Percentiles rank a stretch among this genome's conserved stretches.
These are phyloP conservation scores for Gulo gulo DNA, from an alignment of 2,113 vertebrate species.

Conservation along the genomic window DNA sequence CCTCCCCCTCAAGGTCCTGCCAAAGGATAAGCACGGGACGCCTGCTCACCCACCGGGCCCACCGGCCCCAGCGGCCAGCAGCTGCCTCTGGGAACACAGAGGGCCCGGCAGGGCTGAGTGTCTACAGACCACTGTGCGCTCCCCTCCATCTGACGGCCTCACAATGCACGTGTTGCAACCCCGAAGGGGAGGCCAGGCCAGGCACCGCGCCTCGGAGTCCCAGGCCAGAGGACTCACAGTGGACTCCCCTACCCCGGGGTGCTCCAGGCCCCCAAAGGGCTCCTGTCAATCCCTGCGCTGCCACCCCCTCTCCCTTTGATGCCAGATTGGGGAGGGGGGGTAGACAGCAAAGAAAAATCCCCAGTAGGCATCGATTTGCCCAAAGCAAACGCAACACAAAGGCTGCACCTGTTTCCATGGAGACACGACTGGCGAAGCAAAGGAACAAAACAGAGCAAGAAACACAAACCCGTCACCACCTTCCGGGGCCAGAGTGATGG, in stretches of 20 bases:
- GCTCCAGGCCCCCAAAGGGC: not conserved
- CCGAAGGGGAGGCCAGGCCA: not conserved
- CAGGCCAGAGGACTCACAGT: not conserved
- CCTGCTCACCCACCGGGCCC: not conserved
- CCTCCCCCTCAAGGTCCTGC: not conserved
- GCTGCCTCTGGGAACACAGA: not conserved
- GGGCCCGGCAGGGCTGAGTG: not conserved
- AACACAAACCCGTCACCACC: constrained; percentile 72
- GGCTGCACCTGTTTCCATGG: constrained; percentile 82
- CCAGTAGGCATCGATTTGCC: constrained; percentile 72
- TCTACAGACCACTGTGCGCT: not conserved
- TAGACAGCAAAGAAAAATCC: constrained; percentile 41
- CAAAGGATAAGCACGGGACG: not conserved
- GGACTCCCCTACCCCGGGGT: not conserved
- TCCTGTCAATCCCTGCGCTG: not conserved
- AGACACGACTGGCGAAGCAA: constrained; percentile 78
- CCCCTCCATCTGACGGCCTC: not conserved
- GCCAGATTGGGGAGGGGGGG: not conserved
- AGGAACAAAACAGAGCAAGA: constrained; percentile 70
- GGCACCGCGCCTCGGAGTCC: fast-evolving
- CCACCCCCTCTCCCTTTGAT: constrained; percentile 58
- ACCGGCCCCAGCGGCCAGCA: not conserved
- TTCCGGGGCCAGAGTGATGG: constrained; percentile 70
- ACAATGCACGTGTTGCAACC: fast-evolving
- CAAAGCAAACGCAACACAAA: constrained; percentile 76